phyloP scores from a whole-genome alignment of 2,113 vertebrate species.

The Sitta europaea region DNA sequence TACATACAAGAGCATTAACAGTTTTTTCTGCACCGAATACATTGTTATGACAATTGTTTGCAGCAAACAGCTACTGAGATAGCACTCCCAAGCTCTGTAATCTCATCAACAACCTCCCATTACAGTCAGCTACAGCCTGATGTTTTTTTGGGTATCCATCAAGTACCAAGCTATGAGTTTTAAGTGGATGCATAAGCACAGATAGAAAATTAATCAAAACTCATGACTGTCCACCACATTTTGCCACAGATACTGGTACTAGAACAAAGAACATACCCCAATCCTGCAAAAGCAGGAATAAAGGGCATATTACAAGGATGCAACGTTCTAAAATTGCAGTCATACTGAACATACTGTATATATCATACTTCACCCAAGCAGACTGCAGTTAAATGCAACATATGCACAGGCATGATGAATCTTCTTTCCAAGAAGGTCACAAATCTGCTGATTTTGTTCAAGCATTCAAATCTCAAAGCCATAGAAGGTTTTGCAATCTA shows the following conservation, averaged over 20 bases:
- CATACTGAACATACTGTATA: neutral
- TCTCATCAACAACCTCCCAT: neutral
- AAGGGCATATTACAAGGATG: neutral
- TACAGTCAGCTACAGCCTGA: neutral
- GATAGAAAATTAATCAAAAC: neutral
- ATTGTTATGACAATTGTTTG: neutral
- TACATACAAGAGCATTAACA: neutral
- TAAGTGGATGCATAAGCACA: neutral
- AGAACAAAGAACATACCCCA: neutral
- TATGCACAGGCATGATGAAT: neutral
- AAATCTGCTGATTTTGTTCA: neutral
- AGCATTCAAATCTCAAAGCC: neutral
- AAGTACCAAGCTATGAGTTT: neutral
- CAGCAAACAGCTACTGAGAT: constrained; percentile 30
- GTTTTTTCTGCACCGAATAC: neutral
- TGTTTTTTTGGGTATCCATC: neutral
- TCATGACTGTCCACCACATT: neutral
- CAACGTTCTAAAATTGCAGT: neutral
- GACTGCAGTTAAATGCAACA: neutral
- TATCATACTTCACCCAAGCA: neutral
- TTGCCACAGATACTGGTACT: neutral
- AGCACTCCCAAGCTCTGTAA: neutral
- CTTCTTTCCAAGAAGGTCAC: neutral
- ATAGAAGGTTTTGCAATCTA: neutral
- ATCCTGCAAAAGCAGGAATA: neutral